Conservation (phyloP, 1,140 invertebrate genomes). For the Apis laboriosa region DNA sequence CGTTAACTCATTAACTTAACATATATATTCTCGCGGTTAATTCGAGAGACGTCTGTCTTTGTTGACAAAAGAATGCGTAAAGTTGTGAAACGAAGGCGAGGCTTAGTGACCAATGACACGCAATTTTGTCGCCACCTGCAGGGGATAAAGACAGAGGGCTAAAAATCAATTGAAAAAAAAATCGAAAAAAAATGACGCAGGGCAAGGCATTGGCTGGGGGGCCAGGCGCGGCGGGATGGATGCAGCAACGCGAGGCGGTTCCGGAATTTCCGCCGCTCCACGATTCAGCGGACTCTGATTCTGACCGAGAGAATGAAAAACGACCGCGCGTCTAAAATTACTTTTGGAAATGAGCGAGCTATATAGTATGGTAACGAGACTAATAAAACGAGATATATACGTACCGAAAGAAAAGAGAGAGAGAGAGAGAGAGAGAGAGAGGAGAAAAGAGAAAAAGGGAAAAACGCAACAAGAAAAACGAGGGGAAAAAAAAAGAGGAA, state of each 20-base stretch:
- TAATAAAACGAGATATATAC: slow-evolving; percentile 5
- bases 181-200: slow-evolving; percentile 77
- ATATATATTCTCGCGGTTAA: neutral
- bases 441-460: neutral
- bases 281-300: slow-evolving; percentile 80
- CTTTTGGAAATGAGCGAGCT: slow-evolving; percentile 22
- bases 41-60: slow-evolving; percentile 3
- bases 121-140: slow-evolving; percentile 73
- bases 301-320: slow-evolving; percentile 79
- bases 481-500: neutral
- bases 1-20: neutral
- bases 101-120: slow-evolving; percentile 66
- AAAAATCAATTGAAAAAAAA: slow-evolving; percentile 73
- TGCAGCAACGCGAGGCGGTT: slow-evolving; percentile 77
- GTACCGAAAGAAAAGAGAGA: slow-evolving; percentile 30
- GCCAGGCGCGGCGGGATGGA: slow-evolving; percentile 76
- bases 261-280: slow-evolving; percentile 79
- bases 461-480: neutral
- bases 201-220: slow-evolving; percentile 78
- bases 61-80: slow-evolving; percentile 15
- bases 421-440: slow-evolving; percentile 10
- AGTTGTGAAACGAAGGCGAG: slow-evolving; percentile 48
- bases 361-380: slow-evolving; percentile 30
- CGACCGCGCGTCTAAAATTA: slow-evolving; percentile 77
- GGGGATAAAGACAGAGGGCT: slow-evolving; percentile 74